Percentiles rank a stretch among this genome's conserved stretches.
These are phyloP conservation scores for Aproaerema taeniolella DNA, from an alignment of 2,888 invertebrate species.

Conservation along the genomic window DNA sequence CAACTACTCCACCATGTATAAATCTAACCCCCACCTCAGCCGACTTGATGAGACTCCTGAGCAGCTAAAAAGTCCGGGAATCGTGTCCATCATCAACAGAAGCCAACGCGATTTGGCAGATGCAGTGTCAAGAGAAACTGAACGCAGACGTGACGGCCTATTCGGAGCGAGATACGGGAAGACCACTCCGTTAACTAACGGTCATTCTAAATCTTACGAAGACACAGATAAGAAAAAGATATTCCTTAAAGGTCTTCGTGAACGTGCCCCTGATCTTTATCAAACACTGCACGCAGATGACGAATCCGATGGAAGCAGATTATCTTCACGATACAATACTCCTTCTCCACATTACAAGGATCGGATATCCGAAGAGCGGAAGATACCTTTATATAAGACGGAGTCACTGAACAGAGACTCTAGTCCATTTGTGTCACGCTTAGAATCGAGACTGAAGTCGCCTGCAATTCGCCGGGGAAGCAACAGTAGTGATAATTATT, in stretches of 20 bases:
- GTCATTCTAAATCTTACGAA: constrained; percentile 61
- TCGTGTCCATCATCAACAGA: constrained; percentile 90
- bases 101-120: constrained; percentile 88
- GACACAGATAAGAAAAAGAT: constrained; percentile 80
- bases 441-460: constrained; percentile 63
- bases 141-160: constrained; percentile 70
- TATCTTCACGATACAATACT: constrained; percentile 63
- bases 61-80: constrained; percentile 89
- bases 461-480: constrained; percentile 79
- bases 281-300: constrained; percentile 83
- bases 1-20: constrained; percentile 80
- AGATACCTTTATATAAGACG: constrained; percentile 63
- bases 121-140: constrained; percentile 73
- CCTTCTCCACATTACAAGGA: constrained; percentile 71
- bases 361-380: constrained; percentile 62
- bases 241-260: constrained; percentile 82
- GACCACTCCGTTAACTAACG: constrained; percentile 70
- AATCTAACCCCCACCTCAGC: constrained; percentile 87
- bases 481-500: constrained; percentile 83
- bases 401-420: constrained; percentile 67
- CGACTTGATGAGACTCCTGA: constrained; percentile 83
- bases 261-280: constrained; percentile 84
- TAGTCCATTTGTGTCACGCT: constrained; percentile 65
- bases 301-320: constrained; percentile 68
- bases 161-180: constrained; percentile 77